These are phyloP conservation scores for Streptopelia turtur DNA, from an alignment of 2,797 vertebrate genomes.

Conservation along the genomic window DNA sequence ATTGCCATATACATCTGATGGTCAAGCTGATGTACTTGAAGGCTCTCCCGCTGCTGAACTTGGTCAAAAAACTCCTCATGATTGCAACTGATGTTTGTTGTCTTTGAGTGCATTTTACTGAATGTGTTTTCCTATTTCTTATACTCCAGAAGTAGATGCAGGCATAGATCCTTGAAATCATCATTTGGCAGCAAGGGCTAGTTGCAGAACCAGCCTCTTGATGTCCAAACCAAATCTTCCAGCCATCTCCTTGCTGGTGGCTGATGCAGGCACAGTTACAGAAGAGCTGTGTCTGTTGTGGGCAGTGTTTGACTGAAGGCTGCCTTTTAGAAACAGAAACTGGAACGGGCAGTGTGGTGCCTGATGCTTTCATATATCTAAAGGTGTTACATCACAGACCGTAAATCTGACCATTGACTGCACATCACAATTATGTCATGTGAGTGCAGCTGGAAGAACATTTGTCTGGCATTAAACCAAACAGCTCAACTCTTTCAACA, in stretches of 20 bases:
- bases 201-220: background rate
- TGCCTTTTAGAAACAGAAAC: background rate
- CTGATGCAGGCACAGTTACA: background rate
- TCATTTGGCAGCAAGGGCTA: background rate
- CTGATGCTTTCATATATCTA: background rate
- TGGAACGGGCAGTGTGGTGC: background rate
- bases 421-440: background rate
- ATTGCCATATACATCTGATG: background rate
- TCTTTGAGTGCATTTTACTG: background rate
- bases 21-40: background rate
- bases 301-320: background rate
- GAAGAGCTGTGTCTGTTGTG: background rate
- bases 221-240: background rate
- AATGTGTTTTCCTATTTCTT: background rate
- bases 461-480: slow-evolving; percentile 36
- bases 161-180: background rate
- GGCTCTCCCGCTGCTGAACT: background rate
- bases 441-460: slow-evolving; percentile 20
- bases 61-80: background rate
- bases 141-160: background rate
- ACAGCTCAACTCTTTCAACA: background rate
- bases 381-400: background rate
- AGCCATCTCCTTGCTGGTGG: background rate
- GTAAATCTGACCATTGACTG: background rate
- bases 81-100: background rate